These are phyloP conservation scores for Neomicropteryx cornuta DNA, from an alignment of 1,140 invertebrate species.

Conservation along the genomic window DNA sequence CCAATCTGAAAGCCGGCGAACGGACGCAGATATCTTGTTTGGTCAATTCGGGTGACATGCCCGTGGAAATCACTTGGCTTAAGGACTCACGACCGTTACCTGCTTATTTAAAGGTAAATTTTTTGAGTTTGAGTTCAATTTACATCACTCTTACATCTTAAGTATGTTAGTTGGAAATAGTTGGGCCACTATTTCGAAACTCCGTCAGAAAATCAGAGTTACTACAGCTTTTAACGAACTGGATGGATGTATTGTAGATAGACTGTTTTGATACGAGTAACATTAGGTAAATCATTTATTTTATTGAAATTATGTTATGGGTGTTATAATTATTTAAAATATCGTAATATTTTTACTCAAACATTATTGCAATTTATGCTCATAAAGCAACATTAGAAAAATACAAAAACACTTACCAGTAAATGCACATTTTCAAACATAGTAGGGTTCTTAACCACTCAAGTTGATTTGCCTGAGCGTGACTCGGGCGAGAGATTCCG, in stretches of 20 bases:
- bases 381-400: not conserved
- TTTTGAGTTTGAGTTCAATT: not conserved
- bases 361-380: not conserved
- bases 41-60: constrained; percentile 74
- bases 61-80: constrained; percentile 71
- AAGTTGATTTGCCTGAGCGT: not conserved
- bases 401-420: not conserved
- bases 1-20: constrained; percentile 63
- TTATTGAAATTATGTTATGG: no score
- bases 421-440: constrained; percentile 3
- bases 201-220: no score
- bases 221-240: no score
- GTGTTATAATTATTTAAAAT: constrained; percentile 3
- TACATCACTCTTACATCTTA: constrained; percentile 4
- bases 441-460: not conserved
- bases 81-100: constrained; percentile 55
- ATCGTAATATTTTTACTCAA: not conserved
- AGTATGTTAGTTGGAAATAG: constrained; percentile 7
- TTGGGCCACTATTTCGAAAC: no score
- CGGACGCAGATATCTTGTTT: constrained; percentile 72
- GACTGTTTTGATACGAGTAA: no score
- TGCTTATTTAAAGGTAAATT: constrained; percentile 37
- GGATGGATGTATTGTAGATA: no score
- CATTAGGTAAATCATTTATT: no score
- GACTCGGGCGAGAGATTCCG: no score